A percentile compares a stretch with the other conserved stretches of the same genome.
These are phyloP conservation scores for Arctia plantaginis DNA, from an alignment of 2,888 invertebrate genomes.

Conservation along the genomic window DNA sequence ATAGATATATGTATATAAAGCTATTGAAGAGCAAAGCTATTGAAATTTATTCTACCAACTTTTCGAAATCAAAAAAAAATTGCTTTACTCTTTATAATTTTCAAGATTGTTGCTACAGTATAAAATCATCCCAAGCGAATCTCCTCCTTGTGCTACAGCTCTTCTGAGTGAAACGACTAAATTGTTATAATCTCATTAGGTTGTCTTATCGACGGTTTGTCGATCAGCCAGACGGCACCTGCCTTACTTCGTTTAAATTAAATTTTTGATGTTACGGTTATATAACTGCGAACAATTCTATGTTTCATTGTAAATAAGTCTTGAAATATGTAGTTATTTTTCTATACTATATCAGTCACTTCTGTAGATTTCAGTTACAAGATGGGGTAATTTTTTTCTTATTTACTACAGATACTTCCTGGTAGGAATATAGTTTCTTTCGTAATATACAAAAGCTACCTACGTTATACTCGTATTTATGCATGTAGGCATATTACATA, in stretches of 20 bases:
- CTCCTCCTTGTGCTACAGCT: background rate
- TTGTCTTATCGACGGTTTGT: conserved; percentile 40
- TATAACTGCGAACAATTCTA: conserved; percentile 9
- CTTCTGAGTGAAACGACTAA: conserved; percentile 11
- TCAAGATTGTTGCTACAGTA: background rate
- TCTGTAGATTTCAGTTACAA: background rate
- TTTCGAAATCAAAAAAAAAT: background rate
- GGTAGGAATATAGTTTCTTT: background rate
- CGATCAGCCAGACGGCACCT: conserved; percentile 46
- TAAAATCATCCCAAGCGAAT: conserved; percentile 4
- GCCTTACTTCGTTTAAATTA: conserved; percentile 59
- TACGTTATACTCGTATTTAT: too few species aligned
- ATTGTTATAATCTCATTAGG: conserved; percentile 50
- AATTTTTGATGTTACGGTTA: conserved; percentile 53
- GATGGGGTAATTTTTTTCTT: background rate
- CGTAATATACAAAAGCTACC: background rate
- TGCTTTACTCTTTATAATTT: background rate
- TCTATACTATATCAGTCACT: background rate
- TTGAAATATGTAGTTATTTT: background rate
- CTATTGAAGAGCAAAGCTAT: too few species aligned
- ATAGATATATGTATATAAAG: too few species aligned
- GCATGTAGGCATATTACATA: too few species aligned
- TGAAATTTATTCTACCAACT: background rate
- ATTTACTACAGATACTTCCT: background rate
- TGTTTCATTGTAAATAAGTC: background rate